phyloP scores from a whole-genome alignment of 2,113 vertebrate genomes.

The Actinemys pallida region DNA sequence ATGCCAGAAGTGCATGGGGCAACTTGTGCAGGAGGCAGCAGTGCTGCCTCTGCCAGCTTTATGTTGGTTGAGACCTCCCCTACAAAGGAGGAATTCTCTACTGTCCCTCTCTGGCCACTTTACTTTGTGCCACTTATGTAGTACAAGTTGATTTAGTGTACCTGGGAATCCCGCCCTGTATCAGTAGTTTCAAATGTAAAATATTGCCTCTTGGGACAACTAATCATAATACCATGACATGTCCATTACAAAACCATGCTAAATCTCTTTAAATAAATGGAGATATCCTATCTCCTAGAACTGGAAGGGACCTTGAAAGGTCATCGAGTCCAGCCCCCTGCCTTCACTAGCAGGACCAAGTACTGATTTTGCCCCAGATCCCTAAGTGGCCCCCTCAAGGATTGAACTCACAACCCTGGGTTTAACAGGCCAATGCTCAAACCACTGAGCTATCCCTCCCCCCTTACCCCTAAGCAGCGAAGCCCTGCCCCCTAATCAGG shows the following conservation, averaged over 20 bases:
- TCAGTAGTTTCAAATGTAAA: not conserved
- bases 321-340: too few species aligned
- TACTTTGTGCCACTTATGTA: not conserved
- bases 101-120: fast-evolving
- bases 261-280: not conserved
- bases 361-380: too few species aligned
- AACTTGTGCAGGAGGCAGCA: not conserved
- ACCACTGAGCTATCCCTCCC: too few species aligned
- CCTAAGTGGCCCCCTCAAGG: too few species aligned
- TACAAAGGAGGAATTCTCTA: not conserved
- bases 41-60: not conserved
- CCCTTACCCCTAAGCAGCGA: too few species aligned
- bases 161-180: not conserved
- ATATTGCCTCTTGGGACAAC: not conserved
- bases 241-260: not conserved
- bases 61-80: not conserved
- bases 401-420: too few species aligned
- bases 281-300: too few species aligned
- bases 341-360: too few species aligned
- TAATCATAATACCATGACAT: not conserved
- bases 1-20: not conserved
- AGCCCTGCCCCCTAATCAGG: too few species aligned
- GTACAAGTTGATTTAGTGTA: not conserved
- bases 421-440: too few species aligned
- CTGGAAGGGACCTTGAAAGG: too few species aligned